These are phyloP conservation scores for Craniophora ligustri DNA, from an alignment of 2,888 invertebrate genomes.

Conservation along the genomic window DNA sequence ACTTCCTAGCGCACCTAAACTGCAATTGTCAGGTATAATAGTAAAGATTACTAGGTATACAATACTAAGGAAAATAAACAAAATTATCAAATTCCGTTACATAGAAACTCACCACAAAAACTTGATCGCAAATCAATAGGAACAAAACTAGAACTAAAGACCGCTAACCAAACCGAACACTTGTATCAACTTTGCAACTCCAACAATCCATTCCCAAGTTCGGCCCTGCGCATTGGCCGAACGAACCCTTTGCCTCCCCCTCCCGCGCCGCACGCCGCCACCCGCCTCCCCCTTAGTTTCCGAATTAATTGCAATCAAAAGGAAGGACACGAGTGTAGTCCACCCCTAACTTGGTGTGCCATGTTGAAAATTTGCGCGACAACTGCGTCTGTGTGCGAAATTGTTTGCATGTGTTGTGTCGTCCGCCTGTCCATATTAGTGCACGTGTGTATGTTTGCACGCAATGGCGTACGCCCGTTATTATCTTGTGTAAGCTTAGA, in stretches of 20 bases:
- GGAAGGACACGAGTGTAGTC: constrained; percentile 88
- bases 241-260: constrained; percentile 71
- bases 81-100: constrained; percentile 39
- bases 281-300: constrained; percentile 67
- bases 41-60: too few species aligned
- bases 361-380: constrained; percentile 82
- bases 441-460: constrained; percentile 60
- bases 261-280: constrained; percentile 59
- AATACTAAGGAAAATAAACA: constrained; percentile 19
- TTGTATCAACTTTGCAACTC: constrained; percentile 71
- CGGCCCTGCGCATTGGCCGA: constrained; percentile 85
- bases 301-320: constrained; percentile 89
- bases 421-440: constrained; percentile 47
- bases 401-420: constrained; percentile 53
- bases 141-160: constrained; percentile 72
- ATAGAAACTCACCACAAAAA: constrained; percentile 48
- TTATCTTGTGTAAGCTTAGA: constrained; percentile 28
- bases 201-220: constrained; percentile 78
- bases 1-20: too few species aligned
- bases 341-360: constrained; percentile 85
- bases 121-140: constrained; percentile 60
- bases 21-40: too few species aligned
- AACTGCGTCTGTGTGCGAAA: constrained; percentile 65
- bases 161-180: constrained; percentile 71
- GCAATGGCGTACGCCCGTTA: constrained; percentile 51